Evolutionary conservation across 2,797 vertebrate genomes (phyloP).

Genomic region (Thaleichthys pacificus): DNA sequence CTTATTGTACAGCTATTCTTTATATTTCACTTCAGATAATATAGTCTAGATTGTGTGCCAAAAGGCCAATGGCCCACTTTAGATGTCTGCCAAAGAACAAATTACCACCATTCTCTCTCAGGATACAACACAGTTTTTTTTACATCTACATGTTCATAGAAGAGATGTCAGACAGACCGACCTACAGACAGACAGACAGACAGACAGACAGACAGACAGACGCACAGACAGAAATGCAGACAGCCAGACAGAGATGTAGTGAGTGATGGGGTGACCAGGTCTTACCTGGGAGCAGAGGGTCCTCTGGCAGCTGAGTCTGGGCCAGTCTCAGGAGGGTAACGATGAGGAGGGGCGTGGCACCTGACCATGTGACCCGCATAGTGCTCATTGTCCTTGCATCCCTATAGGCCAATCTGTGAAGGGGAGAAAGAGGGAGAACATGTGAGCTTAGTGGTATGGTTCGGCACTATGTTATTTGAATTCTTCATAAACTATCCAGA

Average conservation of each 20-base stretch:
- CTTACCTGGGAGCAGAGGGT: constrained; percentile 89
- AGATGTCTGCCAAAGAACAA: background rate
- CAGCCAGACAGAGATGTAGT: constrained; percentile 11
- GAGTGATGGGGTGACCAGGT: background rate
- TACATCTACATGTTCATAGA: background rate
- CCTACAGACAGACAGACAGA: background rate
- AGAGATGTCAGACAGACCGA: constrained; percentile 34
- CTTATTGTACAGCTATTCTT: background rate
- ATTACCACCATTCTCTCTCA: background rate
- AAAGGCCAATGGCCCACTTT: background rate
- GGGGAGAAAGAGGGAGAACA: constrained; percentile 13
- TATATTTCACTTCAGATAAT: background rate
- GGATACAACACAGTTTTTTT: background rate
- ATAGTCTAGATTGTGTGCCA: background rate
- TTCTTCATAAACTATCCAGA: background rate
- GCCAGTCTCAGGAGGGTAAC: constrained; percentile 77
- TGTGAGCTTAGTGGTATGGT: background rate
- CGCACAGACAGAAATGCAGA: background rate
- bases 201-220: constrained; percentile 27
- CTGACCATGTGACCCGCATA: constrained; percentile 84
- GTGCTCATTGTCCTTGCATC: constrained; percentile 86
- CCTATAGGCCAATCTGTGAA: constrained; percentile 63
- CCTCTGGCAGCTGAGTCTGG: constrained; percentile 70
- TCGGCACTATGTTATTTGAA: background rate
- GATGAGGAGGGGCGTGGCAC: constrained; percentile 79